Evolutionary conservation across 2,888 invertebrate genomes (phyloP), one percentile per base, ranked within the genome.

Genomic region (Eudasyphora cyanicolor): DNA sequence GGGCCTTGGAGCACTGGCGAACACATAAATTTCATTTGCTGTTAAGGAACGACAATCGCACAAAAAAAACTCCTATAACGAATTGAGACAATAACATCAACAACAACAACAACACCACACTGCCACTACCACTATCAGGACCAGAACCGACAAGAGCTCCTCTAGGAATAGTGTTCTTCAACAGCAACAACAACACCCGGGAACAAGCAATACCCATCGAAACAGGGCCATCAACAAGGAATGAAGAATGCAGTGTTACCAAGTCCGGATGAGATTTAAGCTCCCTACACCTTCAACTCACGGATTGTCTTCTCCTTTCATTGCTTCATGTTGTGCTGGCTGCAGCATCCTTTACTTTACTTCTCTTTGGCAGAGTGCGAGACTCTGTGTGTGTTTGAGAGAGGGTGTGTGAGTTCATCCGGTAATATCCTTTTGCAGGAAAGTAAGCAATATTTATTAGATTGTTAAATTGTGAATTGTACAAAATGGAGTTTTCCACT

Each of bases 381-480:
- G 71, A 35, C 81, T 42, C 57, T 85, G 32, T 64, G 10, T 73
- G 70, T 84, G 57, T 76, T 24, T 78, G 51, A n/a, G n/a, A n/a
- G n/a, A n/a, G n/a, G n/a, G n/a, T n/a, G n/a, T n/a, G n/a, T n/a
- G n/a, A n/a, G n/a, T n/a, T n/a, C 76, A 84, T 85, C 84, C 85
- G 78, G 81, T 76, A 84, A 87, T 79, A 87, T 88, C 88, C 88
- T 87, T 86, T 86, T 85, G 81, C 87, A 87, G 88, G 88, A 89
- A 90, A 88, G 88, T 89, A 87, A 89, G 87, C 87, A 89, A 90
- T 89, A 90, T 90, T 90, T 90, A 90, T 90, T 90, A 89, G 89
- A 89, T 90, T 90, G 90, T 90, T 90, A 90, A 90, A 90, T 89
- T 90, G 89, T 88, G 89, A 90, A 89, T 90, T 89, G 88, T 84